Evolutionary conservation across 2,113 vertebrate genomes (phyloP).

Genomic region (Pyrgilauda ruficollis): DNA sequence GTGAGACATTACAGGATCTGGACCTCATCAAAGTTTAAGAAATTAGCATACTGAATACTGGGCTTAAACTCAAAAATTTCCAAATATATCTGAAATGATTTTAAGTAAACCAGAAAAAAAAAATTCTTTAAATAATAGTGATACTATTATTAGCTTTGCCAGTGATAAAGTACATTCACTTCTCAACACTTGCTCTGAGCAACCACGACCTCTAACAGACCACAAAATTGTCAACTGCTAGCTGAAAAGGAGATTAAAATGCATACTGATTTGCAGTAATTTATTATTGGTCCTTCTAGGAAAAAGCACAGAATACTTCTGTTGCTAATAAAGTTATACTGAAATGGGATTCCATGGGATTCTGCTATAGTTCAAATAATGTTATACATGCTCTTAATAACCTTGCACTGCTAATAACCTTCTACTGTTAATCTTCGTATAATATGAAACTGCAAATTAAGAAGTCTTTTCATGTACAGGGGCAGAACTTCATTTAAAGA

Average conservation of each 20-base stretch:
- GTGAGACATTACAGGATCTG: background rate
- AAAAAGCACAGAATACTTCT: conserved; percentile 29
- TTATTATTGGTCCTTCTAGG: conserved; percentile 7
- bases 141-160: background rate
- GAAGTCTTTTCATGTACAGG: conserved; percentile 39
- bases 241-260: conserved; percentile 37
- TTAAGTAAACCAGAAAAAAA: background rate
- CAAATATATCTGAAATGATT: background rate
- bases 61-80: background rate
- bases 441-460: conserved; percentile 41
- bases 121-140: background rate
- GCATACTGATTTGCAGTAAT: conserved; percentile 21
- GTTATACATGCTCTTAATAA: conserved; percentile 54
- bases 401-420: conserved; percentile 52
- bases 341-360: conserved; percentile 39
- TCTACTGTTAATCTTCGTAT: conserved; percentile 33
- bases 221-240: background rate
- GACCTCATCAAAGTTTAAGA: background rate
- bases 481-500: conserved; percentile 35
- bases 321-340: background rate
- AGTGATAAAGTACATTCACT: background rate
- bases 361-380: conserved; percentile 19
- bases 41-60: background rate
- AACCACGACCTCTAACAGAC: background rate
- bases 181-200: background rate